Conservation (phyloP, 2,888 invertebrate species). For the Lithodes maja region DNA sequence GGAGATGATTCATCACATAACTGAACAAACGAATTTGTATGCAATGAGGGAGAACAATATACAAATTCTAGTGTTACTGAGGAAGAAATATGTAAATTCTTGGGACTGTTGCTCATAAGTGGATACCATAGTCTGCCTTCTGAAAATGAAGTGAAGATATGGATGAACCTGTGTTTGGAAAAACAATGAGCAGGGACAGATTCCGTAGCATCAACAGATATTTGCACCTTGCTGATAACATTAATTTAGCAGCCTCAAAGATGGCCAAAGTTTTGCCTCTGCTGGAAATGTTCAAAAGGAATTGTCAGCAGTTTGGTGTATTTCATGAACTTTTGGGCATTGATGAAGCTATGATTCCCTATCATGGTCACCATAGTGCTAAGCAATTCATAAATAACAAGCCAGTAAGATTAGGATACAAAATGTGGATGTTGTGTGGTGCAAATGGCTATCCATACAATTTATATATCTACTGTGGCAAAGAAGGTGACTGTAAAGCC, state of each 20-base stretch:
- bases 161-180: background rate
- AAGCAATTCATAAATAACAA: conserved; percentile 24
- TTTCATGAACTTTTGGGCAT: conserved; percentile 15
- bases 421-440: conserved; percentile 22
- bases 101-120: conserved; percentile 30
- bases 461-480: conserved; percentile 23
- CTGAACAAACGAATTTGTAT: no score
- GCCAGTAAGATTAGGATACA: conserved; percentile 26
- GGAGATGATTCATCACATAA: no score
- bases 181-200: conserved; percentile 33
- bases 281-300: conserved; percentile 20
- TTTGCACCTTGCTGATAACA: conserved; percentile 30
- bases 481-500: conserved; percentile 21
- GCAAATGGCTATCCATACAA: conserved; percentile 38
- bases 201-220: conserved; percentile 16
- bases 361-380: conserved; percentile 20
- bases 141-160: conserved; percentile 25
- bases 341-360: conserved; percentile 36
- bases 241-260: conserved; percentile 21
- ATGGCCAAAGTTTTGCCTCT: conserved; percentile 38
- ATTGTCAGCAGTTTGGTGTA: conserved; percentile 21
- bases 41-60: background rate
- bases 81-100: conserved; percentile 5
- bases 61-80: background rate
- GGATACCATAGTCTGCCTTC: conserved; percentile 26